Evolutionary conservation across 2,797 vertebrate species (phyloP).

Genomic region (Onychomys arenicola): DNA sequence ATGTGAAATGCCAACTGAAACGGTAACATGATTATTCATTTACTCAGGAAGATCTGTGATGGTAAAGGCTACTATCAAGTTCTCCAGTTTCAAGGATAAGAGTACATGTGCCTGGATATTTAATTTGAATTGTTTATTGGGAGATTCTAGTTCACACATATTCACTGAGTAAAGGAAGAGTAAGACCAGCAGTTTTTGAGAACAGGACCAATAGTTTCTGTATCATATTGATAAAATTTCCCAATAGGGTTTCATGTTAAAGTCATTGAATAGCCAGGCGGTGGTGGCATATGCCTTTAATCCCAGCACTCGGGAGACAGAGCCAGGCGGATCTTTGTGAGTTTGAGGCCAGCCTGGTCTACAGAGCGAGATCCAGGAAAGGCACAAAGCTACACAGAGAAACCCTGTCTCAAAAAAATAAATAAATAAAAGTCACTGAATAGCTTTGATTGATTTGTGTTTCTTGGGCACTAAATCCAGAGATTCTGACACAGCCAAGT

Average conservation of each 20-base stretch:
- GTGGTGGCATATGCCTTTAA: too few relatives aligned
- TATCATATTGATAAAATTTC: background rate
- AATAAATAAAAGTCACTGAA: background rate
- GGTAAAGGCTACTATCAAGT: background rate
- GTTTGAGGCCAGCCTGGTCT: too few relatives aligned
- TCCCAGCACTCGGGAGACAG: too few relatives aligned
- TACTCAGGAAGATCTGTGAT: slow-evolving; percentile 21
- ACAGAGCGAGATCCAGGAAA: too few relatives aligned
- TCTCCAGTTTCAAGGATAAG: background rate
- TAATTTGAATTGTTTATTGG: background rate
- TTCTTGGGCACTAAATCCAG: background rate
- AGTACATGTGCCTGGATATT: background rate
- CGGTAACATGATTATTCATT: background rate
- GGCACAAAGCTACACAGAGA: too few relatives aligned
- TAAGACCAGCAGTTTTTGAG: background rate
- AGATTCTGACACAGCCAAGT: background rate
- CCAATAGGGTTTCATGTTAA: background rate
- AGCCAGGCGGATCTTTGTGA: too few relatives aligned
- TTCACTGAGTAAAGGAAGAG: background rate
- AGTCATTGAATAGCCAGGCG: background rate
- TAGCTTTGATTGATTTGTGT: background rate
- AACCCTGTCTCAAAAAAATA: too few relatives aligned
- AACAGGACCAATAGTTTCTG: background rate
- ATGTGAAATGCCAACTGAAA: background rate
- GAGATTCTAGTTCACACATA: background rate